phyloP scores from a whole-genome alignment of 2,113 vertebrate genomes.

The Regulus satrapa region DNA sequence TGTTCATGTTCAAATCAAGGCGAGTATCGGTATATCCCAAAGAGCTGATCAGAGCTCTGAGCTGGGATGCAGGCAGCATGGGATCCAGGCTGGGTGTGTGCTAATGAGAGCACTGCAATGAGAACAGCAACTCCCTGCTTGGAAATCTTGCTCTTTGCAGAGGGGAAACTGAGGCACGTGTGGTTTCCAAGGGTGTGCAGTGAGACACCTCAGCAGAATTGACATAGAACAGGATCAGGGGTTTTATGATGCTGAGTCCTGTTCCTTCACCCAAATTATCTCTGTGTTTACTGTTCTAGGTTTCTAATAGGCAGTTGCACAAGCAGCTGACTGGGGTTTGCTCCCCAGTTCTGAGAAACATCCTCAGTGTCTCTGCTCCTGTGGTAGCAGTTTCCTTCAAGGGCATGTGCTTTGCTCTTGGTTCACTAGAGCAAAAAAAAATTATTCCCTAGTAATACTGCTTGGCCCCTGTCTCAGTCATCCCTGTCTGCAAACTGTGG shows the following conservation, averaged over 20 bases:
- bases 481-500: background rate
- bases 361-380: background rate
- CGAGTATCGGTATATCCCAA: background rate
- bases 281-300: background rate
- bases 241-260: background rate
- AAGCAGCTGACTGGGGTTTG: background rate
- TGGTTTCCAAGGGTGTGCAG: background rate
- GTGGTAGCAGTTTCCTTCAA: background rate
- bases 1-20: background rate
- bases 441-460: no score
- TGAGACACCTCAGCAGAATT: background rate
- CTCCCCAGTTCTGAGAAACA: background rate
- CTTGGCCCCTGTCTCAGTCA: no score
- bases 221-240: background rate
- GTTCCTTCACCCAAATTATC: background rate
- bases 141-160: background rate
- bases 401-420: background rate
- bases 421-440: no score
- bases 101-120: background rate
- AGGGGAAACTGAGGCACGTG: background rate
- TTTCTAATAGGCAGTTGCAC: background rate
- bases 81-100: background rate
- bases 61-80: rapidly evolving
- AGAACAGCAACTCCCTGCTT: background rate
- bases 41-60: background rate